Base-by-base conservation (phyloP, 1,140 invertebrate genomes). In the Cephus cinctus region DNA sequence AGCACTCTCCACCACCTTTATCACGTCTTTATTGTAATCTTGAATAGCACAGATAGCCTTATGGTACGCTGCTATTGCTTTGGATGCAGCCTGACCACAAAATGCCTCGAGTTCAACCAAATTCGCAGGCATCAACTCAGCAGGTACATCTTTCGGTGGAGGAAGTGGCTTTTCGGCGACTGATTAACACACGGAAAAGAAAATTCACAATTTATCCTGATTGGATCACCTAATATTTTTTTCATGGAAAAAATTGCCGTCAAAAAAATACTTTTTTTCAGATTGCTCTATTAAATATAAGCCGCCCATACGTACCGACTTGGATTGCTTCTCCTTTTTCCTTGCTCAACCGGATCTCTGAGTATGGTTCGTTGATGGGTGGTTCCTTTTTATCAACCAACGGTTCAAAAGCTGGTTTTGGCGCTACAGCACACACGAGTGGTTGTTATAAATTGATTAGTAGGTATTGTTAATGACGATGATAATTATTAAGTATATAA, bases 1-100 rank as follows among this genome's bases (percentile, higher is more conserved):
- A 15, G 80, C 65, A 39, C 77, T 78, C 21, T 84, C 84, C 2
- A 86, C 61, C 3, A 86, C 70, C 15, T 76, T 69, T 12, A 83
- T 75, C 3, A 87, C 78, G 48, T 86, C 78, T n/a, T 71, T 61
- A 54, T 81, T 84, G 43, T 82, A 84, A 39, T 80, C 79, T 52
- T 78, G 75, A 22, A 84, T 57, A 18, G 81, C 76, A 43, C 56
- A 64, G 11, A 79, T 63, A 5, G 83, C 83, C 42, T 76, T 65
- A 12, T 78, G 74, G 56, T 81, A 86, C 42, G 80, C 76, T 42
- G 75, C 63, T 2, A 85, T 75, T 1, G 83, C 82, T 48, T 78
- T 71, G 16, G 73, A 54, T 0, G 82, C 81, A 2, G 76, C 62
- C 42, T 80, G 54, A 22, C 78, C 77, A 12, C 81, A 79, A 46